Percentiles rank a stretch among this genome's conserved stretches.
These are phyloP conservation scores for Hirtodrosophila trivittata DNA, from an alignment of 2,888 invertebrate genomes.

Conservation along the genomic window DNA sequence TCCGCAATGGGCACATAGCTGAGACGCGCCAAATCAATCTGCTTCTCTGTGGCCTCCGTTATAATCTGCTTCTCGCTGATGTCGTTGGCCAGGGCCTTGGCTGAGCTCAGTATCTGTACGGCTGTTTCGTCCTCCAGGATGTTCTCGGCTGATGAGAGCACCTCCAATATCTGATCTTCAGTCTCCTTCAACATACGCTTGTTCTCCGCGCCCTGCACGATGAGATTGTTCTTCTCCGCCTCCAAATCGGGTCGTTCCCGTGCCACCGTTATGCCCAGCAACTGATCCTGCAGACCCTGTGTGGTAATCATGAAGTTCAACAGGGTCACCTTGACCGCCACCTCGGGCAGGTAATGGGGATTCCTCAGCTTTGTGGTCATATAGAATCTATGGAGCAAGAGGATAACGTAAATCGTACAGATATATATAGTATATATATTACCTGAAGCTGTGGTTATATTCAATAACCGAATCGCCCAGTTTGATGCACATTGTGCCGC, in stretches of 20 bases:
- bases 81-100: slow-evolving; percentile 94
- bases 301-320: slow-evolving; percentile 97
- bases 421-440: slow-evolving; percentile 10
- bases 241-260: slow-evolving; percentile 96
- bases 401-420: slow-evolving; percentile 13
- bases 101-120: slow-evolving; percentile 93
- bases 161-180: slow-evolving; percentile 94
- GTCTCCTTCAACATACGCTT: slow-evolving; percentile 93
- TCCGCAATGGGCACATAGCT: slow-evolving; percentile 95
- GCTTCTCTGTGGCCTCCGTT: slow-evolving; percentile 94
- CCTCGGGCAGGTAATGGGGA: slow-evolving; percentile 97
- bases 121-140: slow-evolving; percentile 96
- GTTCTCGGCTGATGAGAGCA: slow-evolving; percentile 89
- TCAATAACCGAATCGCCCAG: slow-evolving; percentile 96
- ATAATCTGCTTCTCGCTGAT: slow-evolving; percentile 95
- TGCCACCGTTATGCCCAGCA: slow-evolving; percentile 95
- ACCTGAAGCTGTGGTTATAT: slow-evolving; percentile 93
- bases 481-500: slow-evolving; percentile 93
- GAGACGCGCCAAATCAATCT: slow-evolving; percentile 92
- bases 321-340: slow-evolving; percentile 94
- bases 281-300: slow-evolving; percentile 94
- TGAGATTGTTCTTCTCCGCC: slow-evolving; percentile 93
- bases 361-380: slow-evolving; percentile 96
- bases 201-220: slow-evolving; percentile 94
- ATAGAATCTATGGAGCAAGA: slow-evolving; percentile 89